Conservation (phyloP, 2,113 vertebrate species). For the Lasiurus borealis region DNA sequence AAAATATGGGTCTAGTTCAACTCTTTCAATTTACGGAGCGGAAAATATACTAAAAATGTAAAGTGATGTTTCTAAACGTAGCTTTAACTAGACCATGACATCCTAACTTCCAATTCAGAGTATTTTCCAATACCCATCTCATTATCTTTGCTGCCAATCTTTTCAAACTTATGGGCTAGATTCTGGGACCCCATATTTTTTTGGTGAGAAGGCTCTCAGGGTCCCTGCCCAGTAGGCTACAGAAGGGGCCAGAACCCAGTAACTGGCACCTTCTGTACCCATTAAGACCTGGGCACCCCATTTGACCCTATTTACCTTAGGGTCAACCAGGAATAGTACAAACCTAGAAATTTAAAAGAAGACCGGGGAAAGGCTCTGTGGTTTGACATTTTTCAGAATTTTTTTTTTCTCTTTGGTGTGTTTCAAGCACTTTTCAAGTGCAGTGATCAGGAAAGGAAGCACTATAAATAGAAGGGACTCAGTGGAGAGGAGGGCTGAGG, state of each 20-base stretch:
- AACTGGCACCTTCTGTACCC: background rate
- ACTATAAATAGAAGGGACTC: conserved; percentile 68
- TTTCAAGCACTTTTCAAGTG: conserved; percentile 55
- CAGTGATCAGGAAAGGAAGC: conserved; percentile 56
- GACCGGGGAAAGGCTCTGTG: conserved; percentile 63
- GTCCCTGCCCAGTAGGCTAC: background rate
- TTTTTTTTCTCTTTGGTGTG: conserved; percentile 12
- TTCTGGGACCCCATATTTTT: background rate
- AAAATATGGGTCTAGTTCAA: background rate
- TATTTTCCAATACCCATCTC: background rate
- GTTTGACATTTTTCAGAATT: conserved; percentile 70
- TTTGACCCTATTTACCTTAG: conserved; percentile 37
- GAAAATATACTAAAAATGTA: background rate
- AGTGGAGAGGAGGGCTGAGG: too few relatives aligned
- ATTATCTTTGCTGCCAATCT: background rate
- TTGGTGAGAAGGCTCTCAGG: background rate
- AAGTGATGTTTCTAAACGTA: background rate
- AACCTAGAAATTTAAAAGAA: conserved; percentile 68
- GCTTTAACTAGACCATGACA: background rate
- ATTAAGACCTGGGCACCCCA: background rate
- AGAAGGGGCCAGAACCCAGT: background rate
- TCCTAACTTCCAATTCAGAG: background rate
- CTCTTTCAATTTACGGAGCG: background rate
- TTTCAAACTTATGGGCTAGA: accelerated
- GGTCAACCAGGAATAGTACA: conserved; percentile 55